Conservation (phyloP, 2,888 invertebrate genomes). For the Mechanitis mazaeus region DNA sequence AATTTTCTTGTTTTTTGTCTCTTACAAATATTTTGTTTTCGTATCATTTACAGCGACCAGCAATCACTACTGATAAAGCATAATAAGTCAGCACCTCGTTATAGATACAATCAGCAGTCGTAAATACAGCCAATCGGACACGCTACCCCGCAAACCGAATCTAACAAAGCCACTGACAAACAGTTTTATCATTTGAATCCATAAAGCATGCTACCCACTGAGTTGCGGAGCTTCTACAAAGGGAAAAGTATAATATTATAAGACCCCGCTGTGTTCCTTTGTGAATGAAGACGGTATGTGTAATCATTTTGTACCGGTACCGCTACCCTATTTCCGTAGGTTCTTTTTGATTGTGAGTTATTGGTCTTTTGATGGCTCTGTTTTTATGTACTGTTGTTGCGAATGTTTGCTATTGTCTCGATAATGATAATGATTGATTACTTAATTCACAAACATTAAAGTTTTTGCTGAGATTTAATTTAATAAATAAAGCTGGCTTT, state of each 20-base stretch:
- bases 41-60: not conserved
- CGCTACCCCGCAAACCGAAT: constrained; percentile 60
- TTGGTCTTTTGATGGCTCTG: constrained; percentile 61
- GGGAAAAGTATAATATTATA: constrained; percentile 72
- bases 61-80: constrained; percentile 20
- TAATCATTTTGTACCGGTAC: constrained; percentile 73
- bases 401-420: constrained; percentile 18
- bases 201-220: constrained; percentile 74
- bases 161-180: constrained; percentile 70
- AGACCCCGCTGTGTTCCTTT: constrained; percentile 73
- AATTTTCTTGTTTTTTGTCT: too few species aligned
- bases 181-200: constrained; percentile 76
- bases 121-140: constrained; percentile 53
- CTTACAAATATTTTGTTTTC: not conserved
- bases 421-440: constrained; percentile 8
- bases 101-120: constrained; percentile 46
- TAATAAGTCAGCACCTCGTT: constrained; percentile 55
- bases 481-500: too few species aligned
- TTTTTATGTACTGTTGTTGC: constrained; percentile 42
- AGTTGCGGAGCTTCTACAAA: constrained; percentile 68
- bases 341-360: constrained; percentile 73
- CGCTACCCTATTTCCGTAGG: constrained; percentile 71
- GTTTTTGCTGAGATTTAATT: too few species aligned
- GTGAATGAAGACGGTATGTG: constrained; percentile 70
- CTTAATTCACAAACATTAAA: not conserved